Conservation (phyloP, 2,113 vertebrate genomes). For the Anhinga rufa region DNA sequence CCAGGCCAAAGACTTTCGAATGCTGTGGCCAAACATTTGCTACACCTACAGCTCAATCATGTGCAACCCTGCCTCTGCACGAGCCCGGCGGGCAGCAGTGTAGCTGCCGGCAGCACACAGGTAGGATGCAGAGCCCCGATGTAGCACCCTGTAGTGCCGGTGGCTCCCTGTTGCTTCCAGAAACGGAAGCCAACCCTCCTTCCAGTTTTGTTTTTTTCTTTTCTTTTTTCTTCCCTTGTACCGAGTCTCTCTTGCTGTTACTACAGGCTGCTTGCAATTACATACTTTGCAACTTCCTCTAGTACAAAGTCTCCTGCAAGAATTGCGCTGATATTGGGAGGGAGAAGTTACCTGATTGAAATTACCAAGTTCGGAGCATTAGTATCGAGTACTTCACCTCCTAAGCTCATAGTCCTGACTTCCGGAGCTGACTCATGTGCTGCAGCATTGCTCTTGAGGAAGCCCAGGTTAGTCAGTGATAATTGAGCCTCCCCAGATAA, state of each 20-base stretch:
- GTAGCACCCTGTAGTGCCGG: background rate
- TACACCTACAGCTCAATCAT: background rate
- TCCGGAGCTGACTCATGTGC: background rate
- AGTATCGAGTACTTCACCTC: background rate
- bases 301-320: background rate
- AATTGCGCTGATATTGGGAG: background rate
- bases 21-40: background rate
- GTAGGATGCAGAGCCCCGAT: rapidly evolving
- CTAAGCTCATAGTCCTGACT: background rate
- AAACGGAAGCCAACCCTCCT: background rate
- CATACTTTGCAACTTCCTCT: background rate
- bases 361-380: background rate
- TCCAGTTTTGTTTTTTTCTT: background rate
- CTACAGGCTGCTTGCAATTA: background rate
- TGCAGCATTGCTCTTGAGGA: background rate
- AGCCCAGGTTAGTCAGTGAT: background rate
- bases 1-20: background rate
- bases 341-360: background rate
- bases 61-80: background rate
- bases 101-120: background rate
- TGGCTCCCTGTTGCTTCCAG: background rate
- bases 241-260: background rate
- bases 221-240: rapidly evolving
- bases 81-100: rapidly evolving
- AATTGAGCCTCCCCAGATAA: background rate